Conservation (phyloP, 2,888 invertebrate species). For the Brenthis daphne region DNA sequence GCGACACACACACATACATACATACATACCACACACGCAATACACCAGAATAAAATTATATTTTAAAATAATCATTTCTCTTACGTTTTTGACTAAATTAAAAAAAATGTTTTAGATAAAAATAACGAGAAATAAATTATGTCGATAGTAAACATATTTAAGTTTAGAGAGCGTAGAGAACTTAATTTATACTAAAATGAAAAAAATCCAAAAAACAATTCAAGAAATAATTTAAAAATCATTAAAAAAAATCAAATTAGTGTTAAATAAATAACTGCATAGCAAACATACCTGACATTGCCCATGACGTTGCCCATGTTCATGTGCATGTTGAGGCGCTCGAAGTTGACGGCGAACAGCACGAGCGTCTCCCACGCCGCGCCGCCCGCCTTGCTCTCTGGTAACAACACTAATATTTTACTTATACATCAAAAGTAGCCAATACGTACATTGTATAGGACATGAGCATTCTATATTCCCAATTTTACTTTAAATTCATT, state of each 20-base stretch:
- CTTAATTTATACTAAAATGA: not conserved
- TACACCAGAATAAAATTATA: too few relatives aligned
- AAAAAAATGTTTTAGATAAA: too few relatives aligned
- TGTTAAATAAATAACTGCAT: not conserved
- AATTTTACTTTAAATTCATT: too few relatives aligned
- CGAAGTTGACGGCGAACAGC: conserved; percentile 97
- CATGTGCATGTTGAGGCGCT: conserved; percentile 97
- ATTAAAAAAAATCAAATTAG: not conserved
- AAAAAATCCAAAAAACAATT: conserved; percentile 6
- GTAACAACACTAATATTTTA: not conserved
- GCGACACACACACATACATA: conserved; percentile 10
- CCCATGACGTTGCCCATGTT: conserved; percentile 99
- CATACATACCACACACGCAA: too few relatives aligned
- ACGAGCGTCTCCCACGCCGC: conserved; percentile 98
- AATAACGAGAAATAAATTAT: too few relatives aligned
- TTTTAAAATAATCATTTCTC: too few relatives aligned
- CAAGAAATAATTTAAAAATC: not conserved
- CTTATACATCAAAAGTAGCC: not conserved
- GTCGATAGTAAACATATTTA: too few relatives aligned
- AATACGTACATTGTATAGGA: not conserved
- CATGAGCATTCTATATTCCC: too few relatives aligned
- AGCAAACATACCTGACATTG: conserved; percentile 88
- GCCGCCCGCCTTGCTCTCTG: conserved; percentile 62
- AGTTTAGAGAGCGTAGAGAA: not conserved
- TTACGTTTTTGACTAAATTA: too few relatives aligned